A percentile compares a stretch with the other conserved stretches of the same genome.
Conservation (phyloP, 2,113 vertebrate genomes). For the Stigmatopora argus region DNA sequence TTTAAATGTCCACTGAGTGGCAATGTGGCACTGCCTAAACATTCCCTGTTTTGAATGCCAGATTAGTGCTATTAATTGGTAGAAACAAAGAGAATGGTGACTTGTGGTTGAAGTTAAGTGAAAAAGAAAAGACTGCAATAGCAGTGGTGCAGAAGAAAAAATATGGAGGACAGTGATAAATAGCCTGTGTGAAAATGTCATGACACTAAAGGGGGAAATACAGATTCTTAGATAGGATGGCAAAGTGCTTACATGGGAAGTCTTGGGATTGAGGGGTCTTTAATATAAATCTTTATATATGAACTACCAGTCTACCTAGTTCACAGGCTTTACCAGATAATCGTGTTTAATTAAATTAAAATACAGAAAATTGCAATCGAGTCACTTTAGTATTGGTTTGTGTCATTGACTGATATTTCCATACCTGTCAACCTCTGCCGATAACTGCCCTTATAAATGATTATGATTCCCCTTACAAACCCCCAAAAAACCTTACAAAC, state of each 20-base stretch:
- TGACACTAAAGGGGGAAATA: constrained; percentile 13
- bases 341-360: no score
- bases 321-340: no score
- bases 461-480: no score
- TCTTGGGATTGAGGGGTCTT: constrained; percentile 24
- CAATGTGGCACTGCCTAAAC: constrained; percentile 26
- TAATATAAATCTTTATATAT: constrained; percentile 24
- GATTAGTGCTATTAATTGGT: background rate
- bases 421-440: no score
- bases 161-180: constrained; percentile 21
- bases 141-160: background rate
- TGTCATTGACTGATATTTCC: no score
- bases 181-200: background rate
- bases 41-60: background rate
- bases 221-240: constrained; percentile 12
- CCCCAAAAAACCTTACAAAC: no score
- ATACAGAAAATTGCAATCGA: no score
- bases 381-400: no score
- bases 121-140: background rate
- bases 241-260: constrained; percentile 40
- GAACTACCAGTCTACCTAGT: no score
- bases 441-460: no score
- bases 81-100: constrained; percentile 4
- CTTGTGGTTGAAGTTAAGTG: background rate
- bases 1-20: constrained; percentile 24